Conservation (phyloP, 2,888 invertebrate genomes). For the Alsophila aescularia region DNA sequence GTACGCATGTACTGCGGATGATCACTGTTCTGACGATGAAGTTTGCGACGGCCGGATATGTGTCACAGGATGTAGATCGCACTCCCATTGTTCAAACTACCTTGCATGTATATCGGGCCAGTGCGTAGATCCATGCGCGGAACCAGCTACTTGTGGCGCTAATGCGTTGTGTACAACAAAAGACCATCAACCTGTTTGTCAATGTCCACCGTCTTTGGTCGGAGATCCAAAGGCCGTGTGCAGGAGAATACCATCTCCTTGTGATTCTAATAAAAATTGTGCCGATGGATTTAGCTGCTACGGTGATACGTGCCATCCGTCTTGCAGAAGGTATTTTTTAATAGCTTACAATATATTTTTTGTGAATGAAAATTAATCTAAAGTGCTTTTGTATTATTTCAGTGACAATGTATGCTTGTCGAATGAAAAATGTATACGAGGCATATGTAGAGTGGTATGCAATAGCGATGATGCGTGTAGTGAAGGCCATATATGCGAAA, state of each 20-base stretch:
- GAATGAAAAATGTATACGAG: conserved; percentile 93
- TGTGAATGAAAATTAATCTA: not conserved
- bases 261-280: conserved; percentile 88
- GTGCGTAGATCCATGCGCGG: conserved; percentile 90
- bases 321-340: conserved; percentile 87
- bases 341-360: not conserved
- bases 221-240: conserved; percentile 92
- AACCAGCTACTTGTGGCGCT: conserved; percentile 92
- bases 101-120: conserved; percentile 91
- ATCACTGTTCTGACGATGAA: conserved; percentile 94
- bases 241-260: conserved; percentile 87
- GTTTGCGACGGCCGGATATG: conserved; percentile 93
- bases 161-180: conserved; percentile 90
- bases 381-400: conserved; percentile 46
- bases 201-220: conserved; percentile 88
- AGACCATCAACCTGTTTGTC: conserved; percentile 90
- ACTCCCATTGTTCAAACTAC: conserved; percentile 89
- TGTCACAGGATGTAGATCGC: conserved; percentile 91
- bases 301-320: conserved; percentile 90
- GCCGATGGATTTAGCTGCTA: conserved; percentile 89
- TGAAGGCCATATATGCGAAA: conserved; percentile 93
- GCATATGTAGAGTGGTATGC: conserved; percentile 93
- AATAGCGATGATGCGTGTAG: conserved; percentile 93
- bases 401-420: conserved; percentile 92
- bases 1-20: conserved; percentile 92